A percentile compares a stretch with the other conserved stretches of the same genome.
phyloP scores from a whole-genome alignment of 2,888 invertebrate genomes.

The Drosophila lutescens region DNA sequence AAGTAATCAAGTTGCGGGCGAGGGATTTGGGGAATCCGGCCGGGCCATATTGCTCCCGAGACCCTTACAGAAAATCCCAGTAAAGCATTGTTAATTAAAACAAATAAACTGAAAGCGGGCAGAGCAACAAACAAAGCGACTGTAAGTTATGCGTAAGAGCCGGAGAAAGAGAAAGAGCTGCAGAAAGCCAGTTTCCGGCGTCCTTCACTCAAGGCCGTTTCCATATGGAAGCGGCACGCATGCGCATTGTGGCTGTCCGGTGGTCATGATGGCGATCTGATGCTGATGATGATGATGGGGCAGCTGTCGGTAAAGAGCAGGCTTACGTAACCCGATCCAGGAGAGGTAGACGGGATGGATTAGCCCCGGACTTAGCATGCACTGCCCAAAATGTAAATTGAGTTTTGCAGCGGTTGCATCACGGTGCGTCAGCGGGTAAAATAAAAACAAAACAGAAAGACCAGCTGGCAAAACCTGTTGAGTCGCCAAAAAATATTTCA shows the following conservation, averaged over 20 bases:
- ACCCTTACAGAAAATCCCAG: constrained; percentile 18
- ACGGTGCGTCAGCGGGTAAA: constrained; percentile 16
- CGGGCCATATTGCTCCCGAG: background rate
- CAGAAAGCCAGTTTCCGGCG: constrained; percentile 76
- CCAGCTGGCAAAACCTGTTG: constrained; percentile 64
- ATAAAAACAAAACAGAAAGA: constrained; percentile 1
- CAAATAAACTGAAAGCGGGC: constrained; percentile 66
- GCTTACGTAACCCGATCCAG: constrained; percentile 56
- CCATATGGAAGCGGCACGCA: constrained; percentile 40
- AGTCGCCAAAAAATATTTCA: constrained; percentile 60
- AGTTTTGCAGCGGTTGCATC: constrained; percentile 44
- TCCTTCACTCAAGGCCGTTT: constrained; percentile 81
- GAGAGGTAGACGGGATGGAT: constrained; percentile 20
- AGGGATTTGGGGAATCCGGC: background rate
- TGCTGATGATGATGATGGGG: constrained; percentile 7
- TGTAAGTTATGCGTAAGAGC: constrained; percentile 65
- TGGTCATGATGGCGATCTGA: constrained; percentile 11
- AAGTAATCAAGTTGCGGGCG: constrained; percentile 58
- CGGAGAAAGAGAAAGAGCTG: constrained; percentile 41
- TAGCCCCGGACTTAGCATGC: constrained; percentile 19
- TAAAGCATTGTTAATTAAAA: constrained; percentile 75
- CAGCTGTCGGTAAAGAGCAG: constrained; percentile 46
- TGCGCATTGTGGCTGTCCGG: constrained; percentile 33
- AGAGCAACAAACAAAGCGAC: constrained; percentile 52
- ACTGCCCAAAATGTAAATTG: constrained; percentile 40